Conservation (phyloP, 2,113 vertebrate species). For the Phylloscopus trochilus region DNA sequence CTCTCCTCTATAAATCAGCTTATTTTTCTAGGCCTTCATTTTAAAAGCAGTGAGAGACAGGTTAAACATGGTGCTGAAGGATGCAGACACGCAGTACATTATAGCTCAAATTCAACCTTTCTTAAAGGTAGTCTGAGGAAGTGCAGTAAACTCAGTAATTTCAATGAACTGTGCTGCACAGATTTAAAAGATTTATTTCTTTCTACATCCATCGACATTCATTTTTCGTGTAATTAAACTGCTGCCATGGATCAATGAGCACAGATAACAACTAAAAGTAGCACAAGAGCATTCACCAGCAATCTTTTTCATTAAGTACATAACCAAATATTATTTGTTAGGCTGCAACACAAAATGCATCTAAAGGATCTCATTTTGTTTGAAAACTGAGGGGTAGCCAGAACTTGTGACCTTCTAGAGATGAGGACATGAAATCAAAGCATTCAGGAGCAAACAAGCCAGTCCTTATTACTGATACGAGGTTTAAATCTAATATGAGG, state of each 20-base stretch:
- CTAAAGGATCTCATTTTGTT: neutral
- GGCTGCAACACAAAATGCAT: neutral
- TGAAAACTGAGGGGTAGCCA: neutral
- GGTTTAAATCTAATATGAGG: neutral
- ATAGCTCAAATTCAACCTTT: neutral
- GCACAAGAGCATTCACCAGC: neutral
- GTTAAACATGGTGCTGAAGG: neutral
- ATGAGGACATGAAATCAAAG: neutral
- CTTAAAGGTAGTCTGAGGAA: neutral
- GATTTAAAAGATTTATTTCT: conserved; percentile 27
- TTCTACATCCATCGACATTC: neutral
- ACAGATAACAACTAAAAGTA: neutral
- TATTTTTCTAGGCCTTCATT: neutral
- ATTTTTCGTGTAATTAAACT: conserved; percentile 44
- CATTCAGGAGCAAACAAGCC: neutral
- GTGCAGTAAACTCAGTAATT: neutral
- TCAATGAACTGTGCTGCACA: neutral
- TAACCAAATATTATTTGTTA: conserved; percentile 36
- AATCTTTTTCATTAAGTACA: conserved; percentile 23
- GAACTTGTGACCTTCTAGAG: neutral
- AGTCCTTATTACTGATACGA: neutral
- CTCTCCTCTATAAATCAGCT: neutral
- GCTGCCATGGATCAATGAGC: neutral
- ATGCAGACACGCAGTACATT: neutral
- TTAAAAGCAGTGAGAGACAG: neutral